Evolutionary conservation across 53 echinoderm and acorn worm species (phyloP), one percentile per base, ranked within the genome.

Genomic region (Temnopleurus reevesii): DNA sequence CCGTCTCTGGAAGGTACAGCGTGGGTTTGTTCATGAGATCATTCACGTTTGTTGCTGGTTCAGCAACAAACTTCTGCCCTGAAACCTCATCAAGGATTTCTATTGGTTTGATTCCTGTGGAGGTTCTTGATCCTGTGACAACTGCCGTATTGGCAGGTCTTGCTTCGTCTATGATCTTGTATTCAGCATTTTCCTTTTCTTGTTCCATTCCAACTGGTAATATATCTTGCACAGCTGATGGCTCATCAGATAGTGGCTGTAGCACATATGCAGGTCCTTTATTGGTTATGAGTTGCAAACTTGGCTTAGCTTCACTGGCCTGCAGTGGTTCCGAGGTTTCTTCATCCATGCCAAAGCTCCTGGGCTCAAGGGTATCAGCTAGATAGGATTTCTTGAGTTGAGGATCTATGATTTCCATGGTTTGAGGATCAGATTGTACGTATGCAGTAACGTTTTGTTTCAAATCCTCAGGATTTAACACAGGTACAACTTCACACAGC

Each of bases 211-310:
- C n/a, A 33, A 76, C 33, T n/a, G 43, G 41, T 6, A 21, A n/a
- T 19, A 71, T 13, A 21, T 43, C 71, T n/a, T 19, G 30, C 41
- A n/a, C 4, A 10, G 71, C 8, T 41, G 21, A 71, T 21, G 12
- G 8, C 13, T 76, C 90, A 47, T 91, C 91, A 86, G 81, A 51
- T 28, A 92, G 28, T 25, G 95, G 95, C 53, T 80, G 80, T 26
- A 96, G 65, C 23, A 92, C 82, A 84, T 91, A 96, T 13, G 96
- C 96, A 12, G 91, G 96, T 51, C 96, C 96, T 84, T 92, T 90
- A 35, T 91, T 88, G 23, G 96, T 96, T 19, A 94, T 81, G 21
- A 95, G 53, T 88, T 95, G 95, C 12, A 87, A 35, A 57, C 79
- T 44, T 56, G 94, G 94, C 44, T 90, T 81, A 81, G 76, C 61